Conservation (phyloP, 2,888 invertebrate species). For the Pyrochroa serraticornis region DNA sequence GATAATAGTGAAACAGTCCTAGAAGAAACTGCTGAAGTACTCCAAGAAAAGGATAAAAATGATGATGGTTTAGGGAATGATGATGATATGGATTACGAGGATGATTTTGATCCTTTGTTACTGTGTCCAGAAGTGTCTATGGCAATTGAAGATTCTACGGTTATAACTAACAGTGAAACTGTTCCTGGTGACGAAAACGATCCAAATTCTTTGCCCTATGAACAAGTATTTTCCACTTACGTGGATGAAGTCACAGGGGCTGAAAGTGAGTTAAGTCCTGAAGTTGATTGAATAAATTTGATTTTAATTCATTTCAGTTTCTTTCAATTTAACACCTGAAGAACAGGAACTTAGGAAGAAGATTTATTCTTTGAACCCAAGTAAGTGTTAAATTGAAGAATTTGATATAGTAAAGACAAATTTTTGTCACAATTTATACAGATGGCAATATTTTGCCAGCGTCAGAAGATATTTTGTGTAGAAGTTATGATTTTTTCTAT, state of each 20-base stretch:
- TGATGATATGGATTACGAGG: conserved; percentile 34
- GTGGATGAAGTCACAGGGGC: conserved; percentile 51
- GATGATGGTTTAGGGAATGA: conserved; percentile 12
- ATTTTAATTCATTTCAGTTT: conserved; percentile 36
- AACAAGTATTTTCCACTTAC: conserved; percentile 44
- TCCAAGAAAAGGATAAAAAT: too few species aligned
- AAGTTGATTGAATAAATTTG: conserved; percentile 3
- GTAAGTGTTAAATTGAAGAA: conserved; percentile 36
- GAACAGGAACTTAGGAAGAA: conserved; percentile 41
- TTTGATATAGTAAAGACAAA: background rate
- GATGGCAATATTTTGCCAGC: too few species aligned
- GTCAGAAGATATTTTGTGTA: too few species aligned
- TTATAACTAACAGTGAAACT: conserved; percentile 40
- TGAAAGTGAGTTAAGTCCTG: conserved; percentile 40
- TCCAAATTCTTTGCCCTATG: conserved; percentile 41
- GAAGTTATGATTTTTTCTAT: too few species aligned
- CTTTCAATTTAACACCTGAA: conserved; percentile 44
- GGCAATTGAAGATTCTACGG: conserved; percentile 52
- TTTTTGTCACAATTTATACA: background rate
- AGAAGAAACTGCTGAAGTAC: too few species aligned
- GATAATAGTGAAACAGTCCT: too few species aligned
- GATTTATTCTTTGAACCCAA: conserved; percentile 35
- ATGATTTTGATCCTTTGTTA: conserved; percentile 49
- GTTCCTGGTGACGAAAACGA: background rate
- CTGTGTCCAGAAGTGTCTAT: conserved; percentile 54